Evolutionary conservation across 2,888 invertebrate species (phyloP).

Genomic region (Erebia epiphron): DNA sequence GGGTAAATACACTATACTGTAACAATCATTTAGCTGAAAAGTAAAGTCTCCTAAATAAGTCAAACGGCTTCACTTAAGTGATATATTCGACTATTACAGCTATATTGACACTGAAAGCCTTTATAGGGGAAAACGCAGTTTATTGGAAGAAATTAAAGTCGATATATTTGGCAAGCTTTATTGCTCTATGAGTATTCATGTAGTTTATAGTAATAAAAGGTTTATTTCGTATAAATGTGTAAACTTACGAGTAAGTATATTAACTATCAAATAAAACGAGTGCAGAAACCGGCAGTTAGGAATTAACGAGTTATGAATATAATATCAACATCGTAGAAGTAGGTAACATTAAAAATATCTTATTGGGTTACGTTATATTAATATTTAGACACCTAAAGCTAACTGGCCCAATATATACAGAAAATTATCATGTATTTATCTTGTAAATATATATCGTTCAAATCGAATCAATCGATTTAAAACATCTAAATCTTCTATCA

Average conservation of each 20-base stretch:
- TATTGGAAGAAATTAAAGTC: constrained; percentile 36
- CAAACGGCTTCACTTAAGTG: background rate
- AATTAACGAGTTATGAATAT: constrained; percentile 7
- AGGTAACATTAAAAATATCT: constrained; percentile 19
- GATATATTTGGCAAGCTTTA: constrained; percentile 44
- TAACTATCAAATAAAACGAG: constrained; percentile 19
- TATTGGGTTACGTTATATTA: constrained; percentile 9
- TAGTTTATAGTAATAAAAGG: constrained; percentile 33
- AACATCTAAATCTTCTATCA: constrained; percentile 12
- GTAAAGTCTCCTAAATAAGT: background rate
- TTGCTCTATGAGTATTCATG: constrained; percentile 42
- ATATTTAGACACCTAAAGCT: constrained; percentile 4
- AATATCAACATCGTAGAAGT: constrained; percentile 16
- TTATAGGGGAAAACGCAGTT: constrained; percentile 17
- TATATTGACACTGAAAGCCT: background rate
- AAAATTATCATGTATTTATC: background rate
- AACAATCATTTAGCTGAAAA: background rate
- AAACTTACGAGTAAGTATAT: constrained; percentile 32
- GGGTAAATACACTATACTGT: too few species aligned
- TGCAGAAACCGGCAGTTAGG: constrained; percentile 21
- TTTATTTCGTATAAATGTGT: constrained; percentile 32
- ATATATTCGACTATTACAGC: background rate
- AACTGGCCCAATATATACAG: constrained; percentile 16
- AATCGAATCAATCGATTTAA: too few species aligned
- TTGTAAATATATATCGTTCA: background rate